Evolutionary conservation across 2,797 vertebrate species (phyloP).

Genomic region (Lepidocolaptes lacrymiger): DNA sequence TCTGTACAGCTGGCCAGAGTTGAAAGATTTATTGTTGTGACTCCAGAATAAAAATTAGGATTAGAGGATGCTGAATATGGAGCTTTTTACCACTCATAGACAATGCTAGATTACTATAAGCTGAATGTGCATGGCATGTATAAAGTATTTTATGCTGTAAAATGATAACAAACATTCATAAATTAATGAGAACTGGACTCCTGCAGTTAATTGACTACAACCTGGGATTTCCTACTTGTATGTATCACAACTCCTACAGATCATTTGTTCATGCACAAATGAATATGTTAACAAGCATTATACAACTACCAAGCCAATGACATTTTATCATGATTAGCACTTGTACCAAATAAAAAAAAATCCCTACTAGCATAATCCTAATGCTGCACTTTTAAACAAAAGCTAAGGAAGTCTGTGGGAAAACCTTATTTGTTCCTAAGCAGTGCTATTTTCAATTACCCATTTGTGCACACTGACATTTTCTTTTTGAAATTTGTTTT

Average conservation of each 20-base stretch:
- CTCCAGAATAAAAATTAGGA: neutral
- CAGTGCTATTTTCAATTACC: constrained; percentile 48
- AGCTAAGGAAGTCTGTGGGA: neutral
- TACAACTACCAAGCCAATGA: neutral
- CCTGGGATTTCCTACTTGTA: neutral
- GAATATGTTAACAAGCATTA: constrained; percentile 8
- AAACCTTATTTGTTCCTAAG: neutral
- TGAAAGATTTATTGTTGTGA: neutral
- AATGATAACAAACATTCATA: neutral
- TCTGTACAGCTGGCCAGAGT: neutral
- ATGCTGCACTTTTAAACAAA: constrained; percentile 10
- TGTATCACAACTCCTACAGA: neutral
- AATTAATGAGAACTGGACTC: neutral
- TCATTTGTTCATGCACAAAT: constrained; percentile 10
- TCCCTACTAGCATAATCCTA: neutral
- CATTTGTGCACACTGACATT: constrained; percentile 42
- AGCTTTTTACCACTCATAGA: neutral
- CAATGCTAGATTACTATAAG: neutral
- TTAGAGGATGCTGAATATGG: neutral
- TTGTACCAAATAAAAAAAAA: neutral
- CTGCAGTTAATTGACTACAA: neutral
- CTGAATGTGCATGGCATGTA: neutral
- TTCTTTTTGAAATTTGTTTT: constrained; percentile 49
- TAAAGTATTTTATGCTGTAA: neutral
- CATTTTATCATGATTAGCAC: constrained; percentile 6